These are phyloP conservation scores for Protonibea diacanthus DNA, from an alignment of 2,797 vertebrate genomes.

Conservation along the genomic window DNA sequence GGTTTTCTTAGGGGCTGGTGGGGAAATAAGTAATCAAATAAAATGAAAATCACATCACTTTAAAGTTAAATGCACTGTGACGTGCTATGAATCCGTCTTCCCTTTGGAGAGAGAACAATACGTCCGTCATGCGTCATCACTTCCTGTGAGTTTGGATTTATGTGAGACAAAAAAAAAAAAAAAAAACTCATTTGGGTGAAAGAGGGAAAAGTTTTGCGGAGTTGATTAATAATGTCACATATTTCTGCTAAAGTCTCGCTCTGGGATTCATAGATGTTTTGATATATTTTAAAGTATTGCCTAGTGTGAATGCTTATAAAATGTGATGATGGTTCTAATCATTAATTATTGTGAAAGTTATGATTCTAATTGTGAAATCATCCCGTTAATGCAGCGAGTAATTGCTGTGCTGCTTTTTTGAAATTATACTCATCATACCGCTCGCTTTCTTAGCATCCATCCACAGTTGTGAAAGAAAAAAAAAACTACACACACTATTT, in stretches of 20 bases:
- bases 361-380: slow-evolving; percentile 18
- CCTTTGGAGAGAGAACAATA: neutral
- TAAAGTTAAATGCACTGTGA: slow-evolving; percentile 5
- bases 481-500: neutral
- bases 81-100: slow-evolving; percentile 5
- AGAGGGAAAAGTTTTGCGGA: neutral
- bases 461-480: neutral
- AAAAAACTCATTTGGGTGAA: neutral
- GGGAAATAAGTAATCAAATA: slow-evolving; percentile 3
- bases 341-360: neutral
- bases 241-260: neutral
- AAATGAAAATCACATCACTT: slow-evolving; percentile 2
- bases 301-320: neutral
- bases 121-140: neutral
- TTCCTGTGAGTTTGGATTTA: neutral
- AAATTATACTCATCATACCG: slow-evolving; percentile 9
- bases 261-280: neutral
- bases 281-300: neutral
- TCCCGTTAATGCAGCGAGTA: slow-evolving; percentile 12
- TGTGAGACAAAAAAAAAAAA: neutral
- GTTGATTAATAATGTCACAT: neutral
- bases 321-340: neutral
- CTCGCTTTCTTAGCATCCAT: slow-evolving; percentile 5
- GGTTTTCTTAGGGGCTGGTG: neutral
- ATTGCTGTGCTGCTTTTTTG: slow-evolving; percentile 20